Conservation (phyloP, 1,140 invertebrate genomes). For the Zaprionus camerounensis region DNA sequence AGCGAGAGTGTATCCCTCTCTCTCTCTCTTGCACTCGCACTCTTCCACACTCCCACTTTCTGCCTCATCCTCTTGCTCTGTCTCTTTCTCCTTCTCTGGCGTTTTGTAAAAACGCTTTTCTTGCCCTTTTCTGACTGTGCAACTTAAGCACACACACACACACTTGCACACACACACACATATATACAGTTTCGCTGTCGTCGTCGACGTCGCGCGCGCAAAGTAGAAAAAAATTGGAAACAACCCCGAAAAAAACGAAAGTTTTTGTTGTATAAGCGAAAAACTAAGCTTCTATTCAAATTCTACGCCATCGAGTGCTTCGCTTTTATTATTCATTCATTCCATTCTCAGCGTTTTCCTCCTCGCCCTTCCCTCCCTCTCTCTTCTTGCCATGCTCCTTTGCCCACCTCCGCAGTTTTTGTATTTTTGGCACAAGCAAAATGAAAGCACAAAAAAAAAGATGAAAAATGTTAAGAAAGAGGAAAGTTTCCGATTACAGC, state of each 20-base stretch:
- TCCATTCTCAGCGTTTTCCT: conserved; percentile 52
- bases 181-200: conserved; percentile 51
- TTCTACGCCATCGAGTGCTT: conserved; percentile 83
- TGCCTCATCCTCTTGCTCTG: conserved; percentile 12
- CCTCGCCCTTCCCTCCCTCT: neutral
- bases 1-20: conserved; percentile 16
- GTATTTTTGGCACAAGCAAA: conserved; percentile 77
- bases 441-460: conserved; percentile 72
- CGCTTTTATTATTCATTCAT: conserved; percentile 83
- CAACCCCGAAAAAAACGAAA: conserved; percentile 80
- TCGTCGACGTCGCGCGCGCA: conserved; percentile 41
- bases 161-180: conserved; percentile 25
- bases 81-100: conserved; percentile 29
- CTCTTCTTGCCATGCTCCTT: neutral
- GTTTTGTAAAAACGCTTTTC: conserved; percentile 77
- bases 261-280: conserved; percentile 83
- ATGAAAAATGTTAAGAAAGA: conserved; percentile 82
- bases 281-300: conserved; percentile 84
- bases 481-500: conserved; percentile 83
- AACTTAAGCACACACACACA: conserved; percentile 52
- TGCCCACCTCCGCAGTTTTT: conserved; percentile 41
- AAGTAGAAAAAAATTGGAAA: conserved; percentile 77
- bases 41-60: conserved; percentile 1
- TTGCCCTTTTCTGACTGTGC: conserved; percentile 68
- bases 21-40: neutral